Evolutionary conservation across 2,888 invertebrate genomes (phyloP).

Genomic region (Hypsopygia costalis): DNA sequence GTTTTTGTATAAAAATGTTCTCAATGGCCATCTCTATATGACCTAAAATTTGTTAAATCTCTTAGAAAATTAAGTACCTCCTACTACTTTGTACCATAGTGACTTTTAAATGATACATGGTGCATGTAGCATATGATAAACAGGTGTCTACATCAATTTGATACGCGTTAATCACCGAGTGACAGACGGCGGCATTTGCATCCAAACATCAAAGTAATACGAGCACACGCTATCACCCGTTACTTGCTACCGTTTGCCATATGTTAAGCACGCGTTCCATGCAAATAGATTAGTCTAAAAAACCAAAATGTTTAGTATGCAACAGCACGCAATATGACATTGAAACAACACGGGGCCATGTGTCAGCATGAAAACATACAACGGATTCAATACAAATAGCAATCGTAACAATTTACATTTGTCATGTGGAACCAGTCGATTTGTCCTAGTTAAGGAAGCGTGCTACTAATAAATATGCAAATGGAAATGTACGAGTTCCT

Average conservation of each 20-base stretch:
- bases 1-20: no score
- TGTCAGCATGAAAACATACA: slow-evolving; percentile 23
- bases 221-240: slow-evolving; percentile 23
- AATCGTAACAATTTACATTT: slow-evolving; percentile 35
- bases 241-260: slow-evolving; percentile 21
- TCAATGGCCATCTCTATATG: no score
- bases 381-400: slow-evolving; percentile 27
- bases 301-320: slow-evolving; percentile 18
- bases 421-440: slow-evolving; percentile 32
- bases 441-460: slow-evolving; percentile 46
- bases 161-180: slow-evolving; percentile 15
- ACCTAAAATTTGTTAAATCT: no score
- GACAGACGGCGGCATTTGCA: slow-evolving; percentile 16
- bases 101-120: no score
- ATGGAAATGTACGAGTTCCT: slow-evolving; percentile 40
- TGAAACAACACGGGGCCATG: slow-evolving; percentile 35
- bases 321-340: slow-evolving; percentile 41
- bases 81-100: no score
- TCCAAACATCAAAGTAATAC: slow-evolving; percentile 29
- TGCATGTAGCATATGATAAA: slow-evolving; percentile 3
- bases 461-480: slow-evolving; percentile 57
- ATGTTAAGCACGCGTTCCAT: slow-evolving; percentile 26
- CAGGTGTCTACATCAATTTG: slow-evolving; percentile 12
- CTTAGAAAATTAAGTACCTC: no score
- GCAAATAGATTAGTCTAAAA: slow-evolving; percentile 20